Evolutionary conservation across 2,888 invertebrate species (phyloP).

Genomic region (Clostera curtula): DNA sequence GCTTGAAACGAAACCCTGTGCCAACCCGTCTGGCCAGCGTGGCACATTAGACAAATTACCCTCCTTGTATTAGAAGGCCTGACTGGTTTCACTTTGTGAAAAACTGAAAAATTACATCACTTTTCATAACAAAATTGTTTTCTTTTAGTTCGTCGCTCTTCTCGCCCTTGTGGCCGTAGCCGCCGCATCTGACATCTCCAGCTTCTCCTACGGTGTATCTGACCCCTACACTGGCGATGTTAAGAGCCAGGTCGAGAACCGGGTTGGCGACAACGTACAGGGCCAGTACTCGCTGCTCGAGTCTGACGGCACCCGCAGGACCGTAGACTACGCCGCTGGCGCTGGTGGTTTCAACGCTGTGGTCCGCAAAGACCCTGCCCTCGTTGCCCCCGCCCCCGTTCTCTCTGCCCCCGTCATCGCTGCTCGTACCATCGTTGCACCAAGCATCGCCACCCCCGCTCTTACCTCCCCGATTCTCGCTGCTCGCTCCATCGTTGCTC

Average conservation of each 20-base stretch:
- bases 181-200: conserved; percentile 39
- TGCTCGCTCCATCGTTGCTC: conserved; percentile 4
- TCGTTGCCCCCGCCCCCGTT: conserved; percentile 30
- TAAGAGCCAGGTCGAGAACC: conserved; percentile 57
- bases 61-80: too few relatives aligned
- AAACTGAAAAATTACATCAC: too few relatives aligned
- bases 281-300: conserved; percentile 55
- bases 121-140: too few relatives aligned
- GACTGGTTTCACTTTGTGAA: too few relatives aligned
- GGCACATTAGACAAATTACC: too few relatives aligned
- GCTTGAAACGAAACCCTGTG: too few relatives aligned
- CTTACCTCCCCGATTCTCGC: conserved; percentile 18
- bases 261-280: conserved; percentile 29
- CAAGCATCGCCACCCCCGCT: conserved; percentile 15
- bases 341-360: conserved; percentile 71
- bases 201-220: conserved; percentile 67
- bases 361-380: conserved; percentile 59
- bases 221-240: conserved; percentile 68
- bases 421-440: conserved; percentile 13
- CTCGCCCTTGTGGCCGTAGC: conserved; percentile 38
- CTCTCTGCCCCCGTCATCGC: conserved; percentile 14
- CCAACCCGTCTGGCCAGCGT: too few relatives aligned
- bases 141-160: conserved; percentile 43
- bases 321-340: conserved; percentile 71
- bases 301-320: conserved; percentile 66